phyloP scores from a whole-genome alignment of 2,113 vertebrate species.

The Bostrychus sinensis region DNA sequence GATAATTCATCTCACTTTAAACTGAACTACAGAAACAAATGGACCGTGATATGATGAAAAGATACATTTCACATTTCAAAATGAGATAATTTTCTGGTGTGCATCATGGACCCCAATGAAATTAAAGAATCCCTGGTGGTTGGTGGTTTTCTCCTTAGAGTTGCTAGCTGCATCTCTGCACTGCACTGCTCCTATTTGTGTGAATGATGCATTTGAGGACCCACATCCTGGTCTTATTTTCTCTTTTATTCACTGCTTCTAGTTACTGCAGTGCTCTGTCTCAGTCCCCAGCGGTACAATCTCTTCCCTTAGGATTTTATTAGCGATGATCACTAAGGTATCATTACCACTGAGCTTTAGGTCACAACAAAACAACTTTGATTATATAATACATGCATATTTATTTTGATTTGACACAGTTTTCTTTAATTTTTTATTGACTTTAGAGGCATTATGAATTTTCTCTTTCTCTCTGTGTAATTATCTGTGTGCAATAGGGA shows the following conservation, averaged over 20 bases:
- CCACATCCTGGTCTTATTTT: not conserved
- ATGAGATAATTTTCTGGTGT: no score
- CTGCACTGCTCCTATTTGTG: not conserved
- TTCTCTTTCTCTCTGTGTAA: no score
- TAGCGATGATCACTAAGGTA: conserved; percentile 45
- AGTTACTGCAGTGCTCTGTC: not conserved
- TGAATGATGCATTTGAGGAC: conserved; percentile 19
- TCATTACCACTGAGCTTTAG: conserved; percentile 41
- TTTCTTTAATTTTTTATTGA: not conserved
- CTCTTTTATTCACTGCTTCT: not conserved
- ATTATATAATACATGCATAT: not conserved
- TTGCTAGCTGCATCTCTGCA: not conserved
- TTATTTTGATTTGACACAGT: not conserved
- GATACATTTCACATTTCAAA: no score
- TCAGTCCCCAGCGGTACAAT: not conserved
- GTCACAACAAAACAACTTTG: not conserved
- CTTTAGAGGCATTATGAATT: not conserved
- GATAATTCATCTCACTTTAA: no score
- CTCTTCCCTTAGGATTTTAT: not conserved
- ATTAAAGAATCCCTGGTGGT: no score
- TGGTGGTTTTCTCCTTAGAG: no score
- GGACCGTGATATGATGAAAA: no score
- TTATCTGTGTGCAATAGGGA: not conserved
- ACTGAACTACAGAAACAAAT: no score
- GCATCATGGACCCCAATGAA: no score